Conservation (phyloP, 2,113 vertebrate genomes). For the Callipepla squamata region DNA sequence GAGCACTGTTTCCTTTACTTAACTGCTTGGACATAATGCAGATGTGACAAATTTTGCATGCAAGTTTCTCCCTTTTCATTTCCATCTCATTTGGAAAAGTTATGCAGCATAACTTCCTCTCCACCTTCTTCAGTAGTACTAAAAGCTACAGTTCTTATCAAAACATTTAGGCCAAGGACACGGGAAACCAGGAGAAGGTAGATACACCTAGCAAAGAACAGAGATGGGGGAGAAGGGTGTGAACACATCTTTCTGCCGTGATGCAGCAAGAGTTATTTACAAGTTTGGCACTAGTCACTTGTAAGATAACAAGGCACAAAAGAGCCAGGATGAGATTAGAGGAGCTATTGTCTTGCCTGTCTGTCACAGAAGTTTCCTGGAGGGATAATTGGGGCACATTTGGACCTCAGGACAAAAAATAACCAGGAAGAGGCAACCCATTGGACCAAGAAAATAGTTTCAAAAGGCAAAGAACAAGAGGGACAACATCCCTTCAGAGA, state of each 20-base stretch:
- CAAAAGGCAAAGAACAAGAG: conserved; percentile 16
- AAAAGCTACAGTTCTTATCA: background rate
- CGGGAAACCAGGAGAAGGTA: background rate
- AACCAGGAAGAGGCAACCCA: background rate
- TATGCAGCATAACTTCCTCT: background rate
- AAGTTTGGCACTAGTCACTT: background rate
- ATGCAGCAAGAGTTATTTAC: background rate
- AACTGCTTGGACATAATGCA: background rate
- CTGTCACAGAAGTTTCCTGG: background rate
- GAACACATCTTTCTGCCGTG: background rate
- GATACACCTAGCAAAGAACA: background rate
- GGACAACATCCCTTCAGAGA: background rate
- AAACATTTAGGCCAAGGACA: background rate
- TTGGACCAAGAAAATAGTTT: background rate
- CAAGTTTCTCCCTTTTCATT: background rate
- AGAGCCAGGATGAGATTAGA: background rate
- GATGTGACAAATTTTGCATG: background rate
- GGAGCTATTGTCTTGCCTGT: background rate
- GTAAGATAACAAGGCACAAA: background rate
- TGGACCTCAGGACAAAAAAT: background rate
- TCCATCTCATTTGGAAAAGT: background rate
- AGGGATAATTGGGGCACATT: background rate
- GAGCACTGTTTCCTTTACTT: background rate
- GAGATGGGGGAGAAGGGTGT: background rate
- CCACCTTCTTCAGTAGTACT: background rate